These are phyloP conservation scores for Epizoanthus fatuus DNA, from an alignment of 92 coral and sea anemone species.

Conservation along the genomic window DNA sequence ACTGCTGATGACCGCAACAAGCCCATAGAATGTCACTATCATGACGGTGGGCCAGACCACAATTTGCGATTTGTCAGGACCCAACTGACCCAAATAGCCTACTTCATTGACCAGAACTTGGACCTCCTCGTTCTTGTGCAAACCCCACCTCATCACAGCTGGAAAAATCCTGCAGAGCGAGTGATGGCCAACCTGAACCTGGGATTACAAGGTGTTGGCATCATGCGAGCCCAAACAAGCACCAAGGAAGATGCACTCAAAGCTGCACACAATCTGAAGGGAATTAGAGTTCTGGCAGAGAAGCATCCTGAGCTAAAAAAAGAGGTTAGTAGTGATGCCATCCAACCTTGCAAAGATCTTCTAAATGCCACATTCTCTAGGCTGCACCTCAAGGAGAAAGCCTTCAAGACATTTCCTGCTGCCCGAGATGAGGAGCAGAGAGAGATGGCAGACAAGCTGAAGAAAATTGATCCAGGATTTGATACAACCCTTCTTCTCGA, in stretches of 20 bases:
- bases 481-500: conserved; percentile 41
- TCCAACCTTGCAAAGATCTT: conserved; percentile 66
- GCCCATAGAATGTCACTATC: conserved; percentile 56
- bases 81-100: conserved; percentile 63
- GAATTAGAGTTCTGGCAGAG: conserved; percentile 54
- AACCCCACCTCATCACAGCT: conserved; percentile 63
- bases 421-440: conserved; percentile 57
- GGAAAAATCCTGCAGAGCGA: conserved; percentile 74
- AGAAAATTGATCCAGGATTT: conserved; percentile 57
- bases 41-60: conserved; percentile 74
- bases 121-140: conserved; percentile 58
- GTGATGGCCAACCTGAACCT: conserved; percentile 73
- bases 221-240: conserved; percentile 53
- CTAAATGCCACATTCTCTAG: conserved; percentile 61
- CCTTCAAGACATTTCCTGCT: conserved; percentile 54
- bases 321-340: conserved; percentile 62
- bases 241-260: conserved; percentile 53
- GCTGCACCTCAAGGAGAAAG: conserved; percentile 63
- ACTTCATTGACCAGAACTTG: conserved; percentile 58
- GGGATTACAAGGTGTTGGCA: conserved; percentile 68
- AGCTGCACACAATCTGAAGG: conserved; percentile 56
- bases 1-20: conserved; percentile 34
- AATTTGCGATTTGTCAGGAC: conserved; percentile 38
- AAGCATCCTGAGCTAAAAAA: conserved; percentile 47
- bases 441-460: conserved; percentile 54